Percentiles rank a stretch among this genome's conserved stretches.
phyloP scores from a whole-genome alignment of 2,113 vertebrate species.

The Poeciliopsis occidentalis region DNA sequence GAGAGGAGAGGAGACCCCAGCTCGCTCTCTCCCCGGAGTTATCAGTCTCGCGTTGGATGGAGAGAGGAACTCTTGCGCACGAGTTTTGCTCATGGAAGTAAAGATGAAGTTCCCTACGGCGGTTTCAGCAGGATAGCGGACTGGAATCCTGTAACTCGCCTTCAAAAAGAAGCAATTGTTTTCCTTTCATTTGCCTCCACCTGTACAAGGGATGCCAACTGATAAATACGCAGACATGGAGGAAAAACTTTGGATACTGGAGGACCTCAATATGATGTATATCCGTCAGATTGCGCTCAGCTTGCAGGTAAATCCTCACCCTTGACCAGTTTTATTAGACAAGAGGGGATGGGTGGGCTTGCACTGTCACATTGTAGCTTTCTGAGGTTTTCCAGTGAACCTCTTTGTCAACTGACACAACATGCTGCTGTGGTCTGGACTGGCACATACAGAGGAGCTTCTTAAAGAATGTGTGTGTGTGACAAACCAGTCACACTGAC shows the following conservation, averaged over 20 bases:
- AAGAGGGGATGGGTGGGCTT: neutral
- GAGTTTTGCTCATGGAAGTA: conserved; percentile 42
- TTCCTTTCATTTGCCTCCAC: conserved; percentile 13
- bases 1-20: conserved; percentile 34
- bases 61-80: conserved; percentile 53
- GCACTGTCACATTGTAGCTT: conserved; percentile 15
- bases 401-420: conserved; percentile 21
- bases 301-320: conserved; percentile 84
- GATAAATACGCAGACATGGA: conserved; percentile 85
- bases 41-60: conserved; percentile 45
- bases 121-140: conserved; percentile 30
- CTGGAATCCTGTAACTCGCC: neutral
- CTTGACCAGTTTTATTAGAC: neutral
- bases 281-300: conserved; percentile 94
- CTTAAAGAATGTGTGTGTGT: conserved; percentile 23
- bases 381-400: conserved; percentile 28
- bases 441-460: conserved; percentile 38
- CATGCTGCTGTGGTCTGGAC: conserved; percentile 53
- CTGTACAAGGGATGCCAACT: conserved; percentile 71
- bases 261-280: conserved; percentile 96
- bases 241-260: conserved; percentile 90
- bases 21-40: neutral
- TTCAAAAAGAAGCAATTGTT: neutral
- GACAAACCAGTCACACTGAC: conserved; percentile 40
- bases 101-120: conserved; percentile 36